Conservation (phyloP, 2,888 invertebrate genomes). For the Dyspetes luteomarginatus region DNA sequence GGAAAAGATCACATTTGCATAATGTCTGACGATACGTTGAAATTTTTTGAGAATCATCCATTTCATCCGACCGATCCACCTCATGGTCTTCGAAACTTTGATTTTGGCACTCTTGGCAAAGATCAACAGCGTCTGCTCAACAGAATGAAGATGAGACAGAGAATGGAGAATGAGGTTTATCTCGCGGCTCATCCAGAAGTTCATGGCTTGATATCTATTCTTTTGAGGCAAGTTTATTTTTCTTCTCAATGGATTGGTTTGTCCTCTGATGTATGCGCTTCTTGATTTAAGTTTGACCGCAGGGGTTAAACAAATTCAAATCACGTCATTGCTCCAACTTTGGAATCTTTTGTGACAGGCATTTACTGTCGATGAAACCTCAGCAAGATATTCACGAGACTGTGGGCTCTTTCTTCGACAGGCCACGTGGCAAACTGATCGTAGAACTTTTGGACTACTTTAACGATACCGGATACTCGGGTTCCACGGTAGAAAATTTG, state of each 20-base stretch:
- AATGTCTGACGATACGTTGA: conserved; percentile 58
- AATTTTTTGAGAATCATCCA: conserved; percentile 52
- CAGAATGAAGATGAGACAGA: conserved; percentile 63
- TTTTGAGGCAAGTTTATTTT: conserved; percentile 72
- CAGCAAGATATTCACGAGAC: conserved; percentile 64
- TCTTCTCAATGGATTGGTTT: too few species aligned
- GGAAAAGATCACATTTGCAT: neutral
- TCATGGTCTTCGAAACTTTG: conserved; percentile 71
- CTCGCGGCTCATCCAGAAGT: conserved; percentile 74
- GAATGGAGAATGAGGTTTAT: conserved; percentile 72
- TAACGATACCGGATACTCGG: conserved; percentile 55
- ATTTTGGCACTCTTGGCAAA: conserved; percentile 69
- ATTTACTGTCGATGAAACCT: conserved; percentile 68
- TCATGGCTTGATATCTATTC: conserved; percentile 70
- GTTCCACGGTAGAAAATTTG: conserved; percentile 59
- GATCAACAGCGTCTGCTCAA: conserved; percentile 70
- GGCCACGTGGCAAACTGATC: conserved; percentile 67
- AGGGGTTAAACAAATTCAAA: conserved; percentile 32
- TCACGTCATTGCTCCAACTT: conserved; percentile 29
- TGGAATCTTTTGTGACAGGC: conserved; percentile 64
- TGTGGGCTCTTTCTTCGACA: conserved; percentile 73
- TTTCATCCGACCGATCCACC: conserved; percentile 75
- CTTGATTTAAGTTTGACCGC: neutral
- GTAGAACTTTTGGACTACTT: conserved; percentile 70
- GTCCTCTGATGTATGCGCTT: too few species aligned